phyloP scores from a whole-genome alignment of 2,797 vertebrate genomes.

The Sebastolobus altivelis region DNA sequence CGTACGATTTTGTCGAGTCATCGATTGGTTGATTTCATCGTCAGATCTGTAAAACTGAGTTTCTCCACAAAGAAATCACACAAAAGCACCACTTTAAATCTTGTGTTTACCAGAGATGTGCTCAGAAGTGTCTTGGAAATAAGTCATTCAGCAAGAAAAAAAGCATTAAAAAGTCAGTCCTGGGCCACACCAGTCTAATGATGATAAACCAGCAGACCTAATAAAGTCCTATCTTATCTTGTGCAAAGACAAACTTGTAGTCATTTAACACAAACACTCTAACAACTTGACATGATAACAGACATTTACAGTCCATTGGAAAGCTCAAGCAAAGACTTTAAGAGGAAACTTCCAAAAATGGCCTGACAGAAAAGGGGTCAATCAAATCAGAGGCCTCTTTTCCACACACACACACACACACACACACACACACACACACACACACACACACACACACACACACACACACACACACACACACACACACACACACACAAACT shows the following conservation, averaged over 20 bases:
- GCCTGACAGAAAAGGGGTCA: conserved; percentile 14
- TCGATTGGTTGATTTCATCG: too few relatives aligned
- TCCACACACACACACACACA: neutral
- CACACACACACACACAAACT: neutral
- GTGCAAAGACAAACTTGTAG: neutral
- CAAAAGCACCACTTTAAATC: too few relatives aligned
- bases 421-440: too few relatives aligned
- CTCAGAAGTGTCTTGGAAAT: too few relatives aligned
- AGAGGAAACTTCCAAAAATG: conserved; percentile 12
- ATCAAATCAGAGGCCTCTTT: conserved; percentile 17
- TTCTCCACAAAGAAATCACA: too few relatives aligned
- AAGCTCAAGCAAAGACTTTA: conserved; percentile 9
- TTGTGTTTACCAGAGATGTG: neutral
- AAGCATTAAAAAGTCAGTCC: neutral
- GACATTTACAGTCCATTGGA: conserved; percentile 16
- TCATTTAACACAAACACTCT: conserved; percentile 19
- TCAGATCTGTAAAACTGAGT: too few relatives aligned
- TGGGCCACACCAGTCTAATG: neutral
- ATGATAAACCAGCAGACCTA: conserved; percentile 4
- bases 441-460: too few relatives aligned
- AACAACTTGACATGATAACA: conserved; percentile 7
- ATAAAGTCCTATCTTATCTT: conserved; percentile 10
- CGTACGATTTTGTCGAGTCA: too few relatives aligned
- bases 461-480: too few relatives aligned
- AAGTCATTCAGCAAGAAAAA: too few relatives aligned